Percentiles rank a stretch among this genome's conserved stretches.
These are phyloP conservation scores for Phenganax stokvisi DNA, from an alignment of 92 coral and sea anemone genomes.

Conservation along the genomic window DNA sequence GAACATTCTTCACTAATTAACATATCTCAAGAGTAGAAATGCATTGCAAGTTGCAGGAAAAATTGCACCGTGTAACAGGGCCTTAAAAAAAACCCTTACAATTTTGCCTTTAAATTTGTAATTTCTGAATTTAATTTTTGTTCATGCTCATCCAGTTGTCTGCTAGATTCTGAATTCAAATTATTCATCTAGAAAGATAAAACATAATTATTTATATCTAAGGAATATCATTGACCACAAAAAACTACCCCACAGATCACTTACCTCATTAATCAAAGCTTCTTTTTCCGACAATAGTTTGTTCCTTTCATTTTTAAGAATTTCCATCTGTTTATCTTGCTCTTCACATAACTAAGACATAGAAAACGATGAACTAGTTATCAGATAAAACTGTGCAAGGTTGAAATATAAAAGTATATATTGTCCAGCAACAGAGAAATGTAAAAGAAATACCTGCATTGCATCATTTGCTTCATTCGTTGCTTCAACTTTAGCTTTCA, in stretches of 20 bases:
- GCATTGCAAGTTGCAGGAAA: too few species aligned
- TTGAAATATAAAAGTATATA: background rate
- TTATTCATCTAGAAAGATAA: slow-evolving; percentile 53
- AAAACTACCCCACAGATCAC: slow-evolving; percentile 45
- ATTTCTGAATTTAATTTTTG: slow-evolving; percentile 13
- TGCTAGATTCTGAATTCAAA: slow-evolving; percentile 45
- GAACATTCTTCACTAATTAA: too few species aligned
- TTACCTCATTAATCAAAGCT: slow-evolving; percentile 43
- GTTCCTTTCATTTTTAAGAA: slow-evolving; percentile 43
- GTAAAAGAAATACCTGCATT: background rate
- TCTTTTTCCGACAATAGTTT: slow-evolving; percentile 37
- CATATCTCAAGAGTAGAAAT: too few species aligned
- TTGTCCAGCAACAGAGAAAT: background rate
- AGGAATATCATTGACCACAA: slow-evolving; percentile 37
- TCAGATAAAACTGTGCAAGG: background rate
- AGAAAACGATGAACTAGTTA: background rate
- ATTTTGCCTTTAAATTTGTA: slow-evolving; percentile 15
- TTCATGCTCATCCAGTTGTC: slow-evolving; percentile 56
- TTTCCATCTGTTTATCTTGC: slow-evolving; percentile 53
- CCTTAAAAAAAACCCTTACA: background rate
- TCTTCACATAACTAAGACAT: slow-evolving; percentile 39
- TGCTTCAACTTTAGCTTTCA: background rate
- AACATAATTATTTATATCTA: slow-evolving; percentile 49
- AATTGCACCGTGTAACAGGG: background rate
- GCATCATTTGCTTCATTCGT: slow-evolving; percentile 22